A percentile compares a stretch with the other conserved stretches of the same genome.
Evolutionary conservation across 2,888 invertebrate species (phyloP).

Genomic region (Ditylenchus weischeri): DNA sequence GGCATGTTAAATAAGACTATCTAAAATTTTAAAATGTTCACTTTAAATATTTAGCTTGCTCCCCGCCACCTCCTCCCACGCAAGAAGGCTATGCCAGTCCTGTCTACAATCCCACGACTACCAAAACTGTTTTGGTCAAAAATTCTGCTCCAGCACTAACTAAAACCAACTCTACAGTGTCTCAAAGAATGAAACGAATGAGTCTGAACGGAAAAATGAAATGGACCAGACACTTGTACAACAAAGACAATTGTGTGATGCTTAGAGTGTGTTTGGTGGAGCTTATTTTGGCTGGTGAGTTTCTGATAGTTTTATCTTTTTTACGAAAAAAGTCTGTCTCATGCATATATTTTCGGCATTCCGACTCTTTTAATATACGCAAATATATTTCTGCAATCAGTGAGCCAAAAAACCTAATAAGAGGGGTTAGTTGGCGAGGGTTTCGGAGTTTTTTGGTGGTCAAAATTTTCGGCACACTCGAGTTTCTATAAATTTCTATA

Average conservation of each 20-base stretch:
- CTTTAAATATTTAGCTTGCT: slow-evolving; percentile 1
- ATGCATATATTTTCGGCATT: too few species aligned
- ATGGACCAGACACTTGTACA: background rate
- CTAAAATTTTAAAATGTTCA: too few species aligned
- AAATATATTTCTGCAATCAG: too few species aligned
- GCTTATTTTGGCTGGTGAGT: slow-evolving; percentile 43
- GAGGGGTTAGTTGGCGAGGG: too few species aligned
- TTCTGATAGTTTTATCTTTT: background rate
- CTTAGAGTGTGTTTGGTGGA: slow-evolving; percentile 51
- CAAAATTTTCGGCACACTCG: too few species aligned
- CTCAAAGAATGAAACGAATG: background rate
- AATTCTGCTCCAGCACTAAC: background rate
- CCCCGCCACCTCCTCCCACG: slow-evolving; percentile 23
- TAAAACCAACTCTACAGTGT: background rate
- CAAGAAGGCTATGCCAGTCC: slow-evolving; percentile 5
- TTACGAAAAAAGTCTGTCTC: too few species aligned
- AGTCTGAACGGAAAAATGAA: slow-evolving; percentile 1
- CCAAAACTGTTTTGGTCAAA: background rate
- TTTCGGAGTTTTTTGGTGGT: too few species aligned
- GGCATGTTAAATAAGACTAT: too few species aligned
- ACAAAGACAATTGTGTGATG: slow-evolving; percentile 53
- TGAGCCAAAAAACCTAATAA: too few species aligned
- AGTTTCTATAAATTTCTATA: background rate
- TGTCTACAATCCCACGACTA: background rate
- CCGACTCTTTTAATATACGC: too few species aligned